Base-by-base conservation (phyloP, 2,797 vertebrate species). In the Ataeniobius toweri region DNA sequence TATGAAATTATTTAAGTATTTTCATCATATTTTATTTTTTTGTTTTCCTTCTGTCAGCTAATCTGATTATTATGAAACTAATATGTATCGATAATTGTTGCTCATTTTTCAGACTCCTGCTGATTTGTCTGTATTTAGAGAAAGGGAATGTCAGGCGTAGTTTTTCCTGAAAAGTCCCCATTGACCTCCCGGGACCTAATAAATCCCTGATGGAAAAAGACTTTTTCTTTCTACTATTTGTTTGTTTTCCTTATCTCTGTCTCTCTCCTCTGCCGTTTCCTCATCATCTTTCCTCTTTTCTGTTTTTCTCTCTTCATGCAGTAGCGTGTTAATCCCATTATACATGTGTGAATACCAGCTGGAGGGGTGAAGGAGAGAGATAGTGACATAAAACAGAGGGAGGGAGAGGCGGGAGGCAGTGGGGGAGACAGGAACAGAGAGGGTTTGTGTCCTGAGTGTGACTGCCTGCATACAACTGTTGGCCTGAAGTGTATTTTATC, bases 301-400 rank as follows among this genome's bases (percentile, higher is more conserved):
- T 85, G 73, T 84, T 82, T 84, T 84, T 18, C 77, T 75, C 69
- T 76, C 81, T 84, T 77, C 85, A 83, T 73, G 9, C 84, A 79
- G 89, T 76, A 90, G 92, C 90, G 83, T 82, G 89, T 82, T 94
- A 94, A 95, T 95, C 94, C 91, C 92, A 94, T 95, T 95, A 94
- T 86, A 93, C 85, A 93, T 86, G 93, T 93, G 91, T 94, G 93
- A 94, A 92, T 91, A 92, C 91, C 94, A 94, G 92, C 92, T 92
- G 92, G 91, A 84, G 85, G 81, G 80, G 85, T 79, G 85, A 67
- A 73, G 46, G 77, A 65, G 76, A 31, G 77, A 69, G 65, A 65
- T 69, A 44, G 16, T 58, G 26, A 77, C 28, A 86, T 84, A 80
- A 75, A 78, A 76, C 12, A 73, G 69, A 72, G 65, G 36, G 69